These are phyloP conservation scores for Poeciliopsis presidionis DNA, from an alignment of 2,797 vertebrate species.

Conservation along the genomic window DNA sequence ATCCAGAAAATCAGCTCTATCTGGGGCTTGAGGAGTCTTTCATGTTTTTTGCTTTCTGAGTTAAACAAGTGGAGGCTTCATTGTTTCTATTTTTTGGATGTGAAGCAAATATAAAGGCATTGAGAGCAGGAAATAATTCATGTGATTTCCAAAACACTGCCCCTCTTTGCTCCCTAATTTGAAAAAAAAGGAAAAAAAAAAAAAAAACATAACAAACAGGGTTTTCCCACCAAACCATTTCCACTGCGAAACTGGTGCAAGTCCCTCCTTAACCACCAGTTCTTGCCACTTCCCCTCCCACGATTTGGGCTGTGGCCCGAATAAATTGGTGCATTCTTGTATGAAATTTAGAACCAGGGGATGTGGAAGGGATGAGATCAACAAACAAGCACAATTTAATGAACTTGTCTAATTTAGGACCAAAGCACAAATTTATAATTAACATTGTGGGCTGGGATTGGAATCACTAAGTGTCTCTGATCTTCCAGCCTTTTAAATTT, in stretches of 20 bases:
- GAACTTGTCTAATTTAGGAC: background rate
- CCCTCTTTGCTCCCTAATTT: background rate
- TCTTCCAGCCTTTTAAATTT: background rate
- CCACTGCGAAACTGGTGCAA: background rate
- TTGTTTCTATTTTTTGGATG: background rate
- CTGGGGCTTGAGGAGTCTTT: constrained; percentile 11
- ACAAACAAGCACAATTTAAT: background rate
- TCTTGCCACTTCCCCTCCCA: background rate
- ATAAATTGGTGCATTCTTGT: background rate
- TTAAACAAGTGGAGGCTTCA: background rate
- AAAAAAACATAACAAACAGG: background rate
- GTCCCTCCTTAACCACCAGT: background rate
- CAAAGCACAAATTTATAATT: background rate
- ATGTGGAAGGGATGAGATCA: background rate
- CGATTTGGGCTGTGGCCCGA: background rate
- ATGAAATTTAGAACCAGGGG: background rate
- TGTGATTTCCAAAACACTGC: background rate
- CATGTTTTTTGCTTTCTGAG: constrained; percentile 15
- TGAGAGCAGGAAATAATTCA: background rate
- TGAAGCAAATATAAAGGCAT: background rate
- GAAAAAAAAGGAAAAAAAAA: background rate
- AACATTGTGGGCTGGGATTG: background rate
- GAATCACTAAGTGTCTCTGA: background rate
- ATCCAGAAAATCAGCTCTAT: constrained; percentile 38
- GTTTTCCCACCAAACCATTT: background rate